Evolutionary conservation across 2,888 invertebrate species (phyloP), one percentile per base, ranked within the genome.

Genomic region (Leucoptera coffeella): DNA sequence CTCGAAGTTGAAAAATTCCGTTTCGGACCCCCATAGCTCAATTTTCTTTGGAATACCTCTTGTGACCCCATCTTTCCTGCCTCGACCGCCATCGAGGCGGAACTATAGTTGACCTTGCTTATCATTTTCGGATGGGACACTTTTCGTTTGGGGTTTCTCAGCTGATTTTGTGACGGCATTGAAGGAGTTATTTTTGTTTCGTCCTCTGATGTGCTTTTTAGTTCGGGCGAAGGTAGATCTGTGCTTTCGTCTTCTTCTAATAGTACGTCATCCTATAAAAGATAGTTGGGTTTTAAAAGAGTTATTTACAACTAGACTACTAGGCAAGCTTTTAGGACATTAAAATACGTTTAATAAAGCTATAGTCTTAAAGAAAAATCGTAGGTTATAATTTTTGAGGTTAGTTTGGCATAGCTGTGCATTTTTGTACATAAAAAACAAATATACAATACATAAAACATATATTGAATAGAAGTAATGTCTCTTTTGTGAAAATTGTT

Each of bases 1-100:
- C 87, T 87, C 4, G 87, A 85, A 0, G 83, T 83, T 0, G 87
- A 88, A 7, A 82, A 78, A 12, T 81, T 85, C 17, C 79, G 71
- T 38, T 73, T 77, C 2, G 80, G 80, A 31, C 56, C 40, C 47
- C 47, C 47, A 0, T 45, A 50, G 20, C 64, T 64, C 0, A 57
- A 30, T 14, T 53, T 42, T 1, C 61, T 50, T 0, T 58, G 52
- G 8, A 62, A 60, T 0, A 47, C 42, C 7, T 64, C 69, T 29
- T 60, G 58, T 0, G 65, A 64, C 0, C 62, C 67, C 1, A 62
- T 17, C 12, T 56, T 64, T 4, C 58, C 67, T 1, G 69, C 62
- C 36, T 82, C 80, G 39, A 79, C 75, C 0, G 61, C 65, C 3
- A 71, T 62, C 0, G 78, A 77, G 0, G 76, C 73, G 0, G 81